These are phyloP conservation scores for Orthochromis malagaraziensis DNA, from an alignment of 2,113 vertebrate species.

Conservation along the genomic window DNA sequence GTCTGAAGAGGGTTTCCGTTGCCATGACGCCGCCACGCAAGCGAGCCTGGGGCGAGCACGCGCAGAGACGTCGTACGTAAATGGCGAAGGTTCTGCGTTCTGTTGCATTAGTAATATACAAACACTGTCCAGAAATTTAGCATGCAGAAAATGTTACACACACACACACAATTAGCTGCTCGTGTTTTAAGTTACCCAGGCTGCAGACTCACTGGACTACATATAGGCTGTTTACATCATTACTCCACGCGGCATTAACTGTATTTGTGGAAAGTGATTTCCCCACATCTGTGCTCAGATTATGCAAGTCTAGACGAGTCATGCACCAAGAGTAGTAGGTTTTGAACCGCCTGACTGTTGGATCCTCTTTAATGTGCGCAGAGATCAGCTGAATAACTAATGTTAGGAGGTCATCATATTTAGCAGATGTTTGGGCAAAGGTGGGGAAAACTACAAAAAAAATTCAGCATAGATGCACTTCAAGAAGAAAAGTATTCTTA, in stretches of 20 bases:
- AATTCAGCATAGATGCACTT: background rate
- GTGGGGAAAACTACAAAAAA: background rate
- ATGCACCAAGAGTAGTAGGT: background rate
- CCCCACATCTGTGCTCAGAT: background rate
- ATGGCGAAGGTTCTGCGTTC: background rate
- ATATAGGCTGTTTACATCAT: background rate
- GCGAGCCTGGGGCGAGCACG: background rate
- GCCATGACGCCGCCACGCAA: slow-evolving; percentile 1
- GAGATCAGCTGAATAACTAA: background rate
- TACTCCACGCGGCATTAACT: accelerated
- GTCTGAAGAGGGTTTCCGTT: slow-evolving; percentile 1
- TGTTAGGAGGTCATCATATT: background rate
- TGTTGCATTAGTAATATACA: background rate
- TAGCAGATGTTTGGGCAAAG: background rate
- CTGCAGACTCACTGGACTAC: background rate
- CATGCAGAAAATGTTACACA: background rate
- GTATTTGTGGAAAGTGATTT: background rate
- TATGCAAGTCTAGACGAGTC: background rate
- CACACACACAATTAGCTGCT: background rate
- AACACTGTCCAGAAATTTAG: background rate
- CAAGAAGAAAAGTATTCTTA: background rate
- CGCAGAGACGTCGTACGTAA: background rate
- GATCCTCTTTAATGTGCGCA: background rate
- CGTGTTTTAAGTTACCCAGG: background rate
- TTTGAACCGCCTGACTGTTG: background rate